A percentile compares a stretch with the other conserved stretches of the same genome.
These are phyloP conservation scores for Phaonia tiefii DNA, from an alignment of 2,888 invertebrate genomes.

Conservation along the genomic window DNA sequence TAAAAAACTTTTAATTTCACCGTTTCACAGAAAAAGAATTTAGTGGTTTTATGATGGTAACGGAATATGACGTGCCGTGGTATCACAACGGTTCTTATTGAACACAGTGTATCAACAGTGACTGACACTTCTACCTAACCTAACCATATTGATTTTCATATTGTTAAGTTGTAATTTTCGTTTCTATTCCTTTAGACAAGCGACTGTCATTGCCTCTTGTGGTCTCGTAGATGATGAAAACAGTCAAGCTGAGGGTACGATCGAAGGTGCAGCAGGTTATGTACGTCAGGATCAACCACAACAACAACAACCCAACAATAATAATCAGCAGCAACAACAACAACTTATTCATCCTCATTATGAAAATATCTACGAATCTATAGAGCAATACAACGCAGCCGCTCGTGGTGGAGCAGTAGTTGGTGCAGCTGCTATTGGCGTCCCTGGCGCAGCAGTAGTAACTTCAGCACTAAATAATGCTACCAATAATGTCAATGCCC, in stretches of 20 bases:
- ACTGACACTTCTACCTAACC: too few relatives aligned
- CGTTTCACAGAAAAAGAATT: too few relatives aligned
- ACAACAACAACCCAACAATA: constrained; percentile 68
- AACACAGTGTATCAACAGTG: too few relatives aligned
- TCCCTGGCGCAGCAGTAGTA: constrained; percentile 69
- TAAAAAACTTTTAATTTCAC: too few relatives aligned
- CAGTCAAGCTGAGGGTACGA: constrained; percentile 82
- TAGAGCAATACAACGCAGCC: constrained; percentile 79
- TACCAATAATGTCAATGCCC: constrained; percentile 72
- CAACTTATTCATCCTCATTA: constrained; percentile 80
- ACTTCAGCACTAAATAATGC: constrained; percentile 74
- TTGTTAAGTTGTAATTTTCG: too few relatives aligned
- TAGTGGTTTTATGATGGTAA: too few relatives aligned
- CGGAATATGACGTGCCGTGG: too few relatives aligned
- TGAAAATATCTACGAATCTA: constrained; percentile 82
- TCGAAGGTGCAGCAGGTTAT: constrained; percentile 82
- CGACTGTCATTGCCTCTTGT: constrained; percentile 73
- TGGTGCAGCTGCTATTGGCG: constrained; percentile 69
- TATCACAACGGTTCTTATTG: too few relatives aligned
- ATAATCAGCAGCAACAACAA: constrained; percentile 68
- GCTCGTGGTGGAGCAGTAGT: constrained; percentile 71
- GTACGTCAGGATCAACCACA: constrained; percentile 72
- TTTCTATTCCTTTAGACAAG: constrained; percentile 60
- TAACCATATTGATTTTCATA: neutral
- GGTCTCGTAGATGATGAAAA: constrained; percentile 81